phyloP scores from a whole-genome alignment of 92 coral and sea anemone genomes.

The Blastomussa wellsi region DNA sequence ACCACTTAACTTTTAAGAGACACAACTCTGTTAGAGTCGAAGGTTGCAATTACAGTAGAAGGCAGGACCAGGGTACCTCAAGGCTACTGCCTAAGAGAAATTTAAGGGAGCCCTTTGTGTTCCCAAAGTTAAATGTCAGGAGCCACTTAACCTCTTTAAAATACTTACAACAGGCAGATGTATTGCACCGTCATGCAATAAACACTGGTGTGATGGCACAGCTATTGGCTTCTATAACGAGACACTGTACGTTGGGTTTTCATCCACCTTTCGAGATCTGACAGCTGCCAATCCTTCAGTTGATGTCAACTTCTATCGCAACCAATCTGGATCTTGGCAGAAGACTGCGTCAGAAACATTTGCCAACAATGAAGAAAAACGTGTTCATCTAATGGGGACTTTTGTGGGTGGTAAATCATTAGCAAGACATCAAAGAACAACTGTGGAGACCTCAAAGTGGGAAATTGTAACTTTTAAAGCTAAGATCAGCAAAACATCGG shows the following conservation, averaged over 20 bases:
- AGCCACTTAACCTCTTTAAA: no score
- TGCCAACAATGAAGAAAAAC: slow-evolving; percentile 34
- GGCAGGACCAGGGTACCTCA: no score
- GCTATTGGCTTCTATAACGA: slow-evolving; percentile 54
- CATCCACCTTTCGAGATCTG: slow-evolving; percentile 45
- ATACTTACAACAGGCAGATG: slow-evolving; percentile 70
- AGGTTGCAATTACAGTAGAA: no score
- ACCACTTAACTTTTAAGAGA: no score
- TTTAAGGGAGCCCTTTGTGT: no score
- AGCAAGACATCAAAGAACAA: slow-evolving; percentile 16
- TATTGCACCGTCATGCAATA: slow-evolving; percentile 50
- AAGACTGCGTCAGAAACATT: slow-evolving; percentile 47
- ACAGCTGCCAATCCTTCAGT: slow-evolving; percentile 45
- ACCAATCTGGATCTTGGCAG: slow-evolving; percentile 43
- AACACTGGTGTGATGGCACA: slow-evolving; percentile 66
- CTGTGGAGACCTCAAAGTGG: slow-evolving; percentile 37
- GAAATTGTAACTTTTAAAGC: slow-evolving; percentile 57
- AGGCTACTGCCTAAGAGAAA: no score
- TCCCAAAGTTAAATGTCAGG: no score
- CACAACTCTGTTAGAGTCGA: no score
- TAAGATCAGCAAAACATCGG: slow-evolving; percentile 33
- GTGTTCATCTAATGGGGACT: slow-evolving; percentile 30
- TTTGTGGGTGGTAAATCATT: slow-evolving; percentile 28
- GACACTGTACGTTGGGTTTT: slow-evolving; percentile 56
- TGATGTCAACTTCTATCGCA: slow-evolving; percentile 55